phyloP scores from a whole-genome alignment of 2,113 vertebrate species.

The Gasterosteus aculeatus region DNA sequence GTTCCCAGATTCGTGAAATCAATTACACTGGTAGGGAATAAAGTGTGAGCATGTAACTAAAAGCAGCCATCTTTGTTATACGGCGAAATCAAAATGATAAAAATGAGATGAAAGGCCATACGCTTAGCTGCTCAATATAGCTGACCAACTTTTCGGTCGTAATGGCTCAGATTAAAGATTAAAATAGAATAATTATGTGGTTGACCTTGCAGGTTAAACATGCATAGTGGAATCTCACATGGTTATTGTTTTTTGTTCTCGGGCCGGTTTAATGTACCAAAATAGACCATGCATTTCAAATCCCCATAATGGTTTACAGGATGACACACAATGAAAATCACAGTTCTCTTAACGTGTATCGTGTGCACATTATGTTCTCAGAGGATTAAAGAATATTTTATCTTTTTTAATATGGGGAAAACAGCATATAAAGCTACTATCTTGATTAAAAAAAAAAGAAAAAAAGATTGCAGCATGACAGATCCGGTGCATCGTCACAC shows the following conservation, averaged over 20 bases:
- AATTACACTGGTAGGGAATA: constrained; percentile 29
- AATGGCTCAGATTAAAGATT: constrained; percentile 61
- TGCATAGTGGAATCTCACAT: not conserved
- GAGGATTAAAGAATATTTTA: constrained; percentile 30
- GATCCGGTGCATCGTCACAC: not conserved
- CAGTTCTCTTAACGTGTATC: constrained; percentile 3
- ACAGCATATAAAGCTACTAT: not conserved
- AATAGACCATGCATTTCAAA: constrained; percentile 18
- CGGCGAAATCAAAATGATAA: constrained; percentile 30
- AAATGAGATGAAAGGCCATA: constrained; percentile 33
- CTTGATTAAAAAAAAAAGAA: not conserved
- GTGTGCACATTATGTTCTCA: constrained; percentile 16
- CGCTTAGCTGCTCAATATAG: not conserved
- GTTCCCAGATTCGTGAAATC: constrained; percentile 38
- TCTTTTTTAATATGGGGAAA: not conserved
- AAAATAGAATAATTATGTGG: constrained; percentile 52
- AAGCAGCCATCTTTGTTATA: constrained; percentile 34
- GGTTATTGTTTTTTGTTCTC: not conserved
- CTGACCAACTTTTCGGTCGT: constrained; percentile 43
- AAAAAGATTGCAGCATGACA: not conserved
- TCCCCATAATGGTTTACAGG: constrained; percentile 30
- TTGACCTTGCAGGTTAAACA: constrained; percentile 49
- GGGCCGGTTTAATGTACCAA: not conserved
- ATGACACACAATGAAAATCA: constrained; percentile 28
- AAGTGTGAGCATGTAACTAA: constrained; percentile 31